phyloP scores from a whole-genome alignment of 2,797 vertebrate species.

The Sebastes kiyomatsui region DNA sequence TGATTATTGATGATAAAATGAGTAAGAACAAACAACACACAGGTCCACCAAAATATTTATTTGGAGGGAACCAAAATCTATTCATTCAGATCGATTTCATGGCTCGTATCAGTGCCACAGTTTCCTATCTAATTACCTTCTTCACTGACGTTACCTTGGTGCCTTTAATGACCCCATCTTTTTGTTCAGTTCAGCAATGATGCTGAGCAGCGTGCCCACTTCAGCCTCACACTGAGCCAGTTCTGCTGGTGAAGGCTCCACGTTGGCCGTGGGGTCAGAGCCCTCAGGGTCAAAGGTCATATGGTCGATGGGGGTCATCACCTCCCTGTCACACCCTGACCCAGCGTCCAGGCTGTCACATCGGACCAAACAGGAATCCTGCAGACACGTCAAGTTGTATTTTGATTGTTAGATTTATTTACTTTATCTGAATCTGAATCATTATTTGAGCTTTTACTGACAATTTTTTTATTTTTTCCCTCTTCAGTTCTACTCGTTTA shows the following conservation, averaged over 20 bases:
- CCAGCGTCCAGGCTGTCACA: slow-evolving; percentile 63
- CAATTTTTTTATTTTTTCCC: neutral
- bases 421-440: neutral
- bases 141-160: slow-evolving; percentile 69
- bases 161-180: slow-evolving; percentile 80
- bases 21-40: neutral
- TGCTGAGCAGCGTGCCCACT: slow-evolving; percentile 71
- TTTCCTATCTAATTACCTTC: neutral
- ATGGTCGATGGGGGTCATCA: slow-evolving; percentile 26
- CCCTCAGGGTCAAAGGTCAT: slow-evolving; percentile 47
- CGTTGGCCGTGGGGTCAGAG: slow-evolving; percentile 44
- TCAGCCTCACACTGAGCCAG: slow-evolving; percentile 78
- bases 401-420: neutral
- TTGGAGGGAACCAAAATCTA: neutral
- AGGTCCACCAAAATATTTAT: neutral
- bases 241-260: slow-evolving; percentile 72
- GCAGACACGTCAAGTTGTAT: neutral
- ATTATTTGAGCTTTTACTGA: neutral
- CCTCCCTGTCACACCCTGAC: slow-evolving; percentile 48
- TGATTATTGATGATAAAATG: neutral
- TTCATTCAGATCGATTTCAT: neutral
- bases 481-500: neutral
- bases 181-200: slow-evolving; percentile 74
- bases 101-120: neutral
- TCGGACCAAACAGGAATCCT: slow-evolving; percentile 62